A percentile compares a stretch with the other conserved stretches of the same genome.
Conservation (phyloP, 2,113 vertebrate genomes). For the Cettia cetti region DNA sequence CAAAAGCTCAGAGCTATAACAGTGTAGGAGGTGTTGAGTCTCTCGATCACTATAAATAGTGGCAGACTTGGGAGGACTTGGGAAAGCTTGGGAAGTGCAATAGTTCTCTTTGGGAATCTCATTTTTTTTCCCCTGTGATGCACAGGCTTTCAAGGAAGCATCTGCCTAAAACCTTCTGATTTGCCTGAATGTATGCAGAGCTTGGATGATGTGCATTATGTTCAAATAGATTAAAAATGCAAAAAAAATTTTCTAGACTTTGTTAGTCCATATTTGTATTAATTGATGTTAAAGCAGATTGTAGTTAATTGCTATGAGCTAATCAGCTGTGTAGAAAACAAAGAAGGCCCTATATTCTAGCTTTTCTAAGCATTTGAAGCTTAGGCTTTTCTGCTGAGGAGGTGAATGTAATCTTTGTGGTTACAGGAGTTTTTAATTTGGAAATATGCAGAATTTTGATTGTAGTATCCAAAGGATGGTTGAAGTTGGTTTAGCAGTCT, state of each 20-base stretch:
- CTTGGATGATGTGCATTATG: background rate
- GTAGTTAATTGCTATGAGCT: background rate
- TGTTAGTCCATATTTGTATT: accelerated
- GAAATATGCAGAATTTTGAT: background rate
- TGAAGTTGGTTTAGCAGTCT: background rate
- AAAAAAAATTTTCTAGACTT: background rate
- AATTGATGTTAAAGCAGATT: background rate
- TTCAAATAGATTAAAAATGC: background rate
- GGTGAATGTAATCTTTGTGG: background rate
- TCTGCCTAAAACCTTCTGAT: background rate
- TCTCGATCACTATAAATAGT: background rate
- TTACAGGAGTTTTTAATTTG: background rate
- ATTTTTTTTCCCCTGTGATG: background rate
- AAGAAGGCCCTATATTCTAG: background rate
- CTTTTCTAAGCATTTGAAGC: background rate
- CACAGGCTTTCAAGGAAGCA: background rate
- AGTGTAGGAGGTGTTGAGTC: background rate
- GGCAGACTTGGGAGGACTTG: background rate
- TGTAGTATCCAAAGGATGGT: too few relatives aligned
- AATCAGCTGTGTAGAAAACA: background rate
- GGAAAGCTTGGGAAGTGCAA: background rate
- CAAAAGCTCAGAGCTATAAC: background rate
- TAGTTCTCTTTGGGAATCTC: background rate
- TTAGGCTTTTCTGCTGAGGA: background rate
- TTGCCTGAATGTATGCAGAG: background rate